Conservation (phyloP, 2,888 invertebrate species). For the Nasonia oneida region DNA sequence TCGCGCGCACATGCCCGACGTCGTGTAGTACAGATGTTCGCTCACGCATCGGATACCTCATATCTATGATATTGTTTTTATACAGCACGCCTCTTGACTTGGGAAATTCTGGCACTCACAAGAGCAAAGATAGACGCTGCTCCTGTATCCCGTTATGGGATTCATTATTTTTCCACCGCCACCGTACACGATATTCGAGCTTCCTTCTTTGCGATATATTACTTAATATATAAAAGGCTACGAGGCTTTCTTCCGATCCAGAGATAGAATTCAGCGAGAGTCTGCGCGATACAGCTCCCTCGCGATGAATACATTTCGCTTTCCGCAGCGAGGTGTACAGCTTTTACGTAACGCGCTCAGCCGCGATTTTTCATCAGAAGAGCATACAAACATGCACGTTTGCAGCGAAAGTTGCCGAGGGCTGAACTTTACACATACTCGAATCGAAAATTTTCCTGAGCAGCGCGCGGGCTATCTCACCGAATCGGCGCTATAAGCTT, state of each 20-base stretch:
- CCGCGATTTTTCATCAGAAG: neutral
- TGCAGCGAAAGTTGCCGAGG: too few species aligned
- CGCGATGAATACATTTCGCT: constrained; percentile 21
- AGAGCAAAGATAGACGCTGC: constrained; percentile 39
- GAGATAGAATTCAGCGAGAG: constrained; percentile 26
- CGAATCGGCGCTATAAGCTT: neutral
- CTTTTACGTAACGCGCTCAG: neutral
- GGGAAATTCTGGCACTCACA: neutral
- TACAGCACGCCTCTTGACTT: neutral
- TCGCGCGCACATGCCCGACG: neutral
- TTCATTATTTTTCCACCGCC: constrained; percentile 37
- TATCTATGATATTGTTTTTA: neutral
- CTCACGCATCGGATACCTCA: too few species aligned
- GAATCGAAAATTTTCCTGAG: neutral
- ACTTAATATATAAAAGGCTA: constrained; percentile 36
- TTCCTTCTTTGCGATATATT: constrained; percentile 18
- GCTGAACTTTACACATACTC: neutral
- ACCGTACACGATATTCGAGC: neutral
- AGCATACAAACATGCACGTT: neutral
- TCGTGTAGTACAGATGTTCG: too few species aligned
- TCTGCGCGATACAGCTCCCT: neutral
- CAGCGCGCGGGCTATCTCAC: neutral
- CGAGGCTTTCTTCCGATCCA: constrained; percentile 24
- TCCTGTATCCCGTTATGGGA: constrained; percentile 38
- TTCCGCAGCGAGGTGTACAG: neutral